Conservation (phyloP, 35 echinoderm and acorn worm genomes). For the Heliocidaris erythrogramma region DNA sequence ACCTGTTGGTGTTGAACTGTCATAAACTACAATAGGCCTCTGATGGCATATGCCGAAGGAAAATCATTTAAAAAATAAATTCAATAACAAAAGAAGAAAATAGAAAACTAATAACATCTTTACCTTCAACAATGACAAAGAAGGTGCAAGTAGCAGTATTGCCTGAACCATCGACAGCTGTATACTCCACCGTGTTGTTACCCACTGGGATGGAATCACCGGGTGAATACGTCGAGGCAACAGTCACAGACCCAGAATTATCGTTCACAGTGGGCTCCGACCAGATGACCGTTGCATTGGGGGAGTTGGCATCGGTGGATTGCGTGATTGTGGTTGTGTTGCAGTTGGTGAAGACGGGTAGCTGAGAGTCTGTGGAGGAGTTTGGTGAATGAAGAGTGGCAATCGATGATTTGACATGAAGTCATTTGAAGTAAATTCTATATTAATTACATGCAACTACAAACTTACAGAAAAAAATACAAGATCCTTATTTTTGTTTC, state of each 20-base stretch:
- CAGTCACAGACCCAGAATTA: not conserved
- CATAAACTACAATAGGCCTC: no score
- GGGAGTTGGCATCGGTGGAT: slow-evolving; percentile 24
- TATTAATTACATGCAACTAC: no score
- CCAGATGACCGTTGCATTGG: slow-evolving; percentile 46
- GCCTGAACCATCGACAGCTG: slow-evolving; percentile 44
- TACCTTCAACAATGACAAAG: slow-evolving; percentile 49
- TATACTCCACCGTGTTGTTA: slow-evolving; percentile 57
- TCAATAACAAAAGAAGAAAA: not conserved
- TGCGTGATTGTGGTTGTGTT: slow-evolving; percentile 29
- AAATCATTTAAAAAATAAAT: not conserved
- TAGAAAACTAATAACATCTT: not conserved
- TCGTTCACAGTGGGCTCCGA: slow-evolving; percentile 52
- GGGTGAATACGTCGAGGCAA: slow-evolving; percentile 50
- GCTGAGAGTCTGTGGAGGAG: not conserved
- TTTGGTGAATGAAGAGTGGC: not conserved
- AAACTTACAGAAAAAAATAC: no score
- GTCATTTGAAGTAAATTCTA: no score
- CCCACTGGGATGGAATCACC: slow-evolving; percentile 60
- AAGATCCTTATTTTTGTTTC: no score
- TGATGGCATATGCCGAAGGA: no score
- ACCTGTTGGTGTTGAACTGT: no score
- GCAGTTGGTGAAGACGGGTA: slow-evolving; percentile 19
- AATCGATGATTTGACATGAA: not conserved
- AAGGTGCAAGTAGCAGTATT: slow-evolving; percentile 53